Percentiles rank a stretch among this genome's conserved stretches.
Evolutionary conservation across 2,888 invertebrate genomes (phyloP).

Genomic region (Mechanitis mazaeus): DNA sequence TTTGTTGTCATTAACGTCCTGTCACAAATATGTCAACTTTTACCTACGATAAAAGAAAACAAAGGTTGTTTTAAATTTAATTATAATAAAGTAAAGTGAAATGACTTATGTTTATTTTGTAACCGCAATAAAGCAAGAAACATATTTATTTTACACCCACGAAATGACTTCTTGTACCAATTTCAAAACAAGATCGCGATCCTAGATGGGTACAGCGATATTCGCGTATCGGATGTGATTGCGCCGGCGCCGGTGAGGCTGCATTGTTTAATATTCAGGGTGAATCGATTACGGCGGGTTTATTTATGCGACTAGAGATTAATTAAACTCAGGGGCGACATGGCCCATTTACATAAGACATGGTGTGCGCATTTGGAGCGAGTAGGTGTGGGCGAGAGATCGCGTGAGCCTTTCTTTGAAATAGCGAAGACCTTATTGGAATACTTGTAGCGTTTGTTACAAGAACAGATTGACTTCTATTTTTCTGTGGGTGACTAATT

Average conservation of each 20-base stretch:
- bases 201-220: slow-evolving; percentile 18
- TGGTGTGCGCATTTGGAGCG: slow-evolving; percentile 69
- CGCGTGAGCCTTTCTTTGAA: slow-evolving; percentile 23
- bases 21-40: no score
- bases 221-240: slow-evolving; percentile 32
- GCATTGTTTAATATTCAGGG: slow-evolving; percentile 56
- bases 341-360: slow-evolving; percentile 74
- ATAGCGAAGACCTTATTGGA: slow-evolving; percentile 25
- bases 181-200: slow-evolving; percentile 28
- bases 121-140: neutral
- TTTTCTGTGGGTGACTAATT: neutral
- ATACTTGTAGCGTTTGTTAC: slow-evolving; percentile 11
- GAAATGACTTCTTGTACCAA: slow-evolving; percentile 21
- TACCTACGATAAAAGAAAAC: slow-evolving; percentile 2
- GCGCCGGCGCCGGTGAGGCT: slow-evolving; percentile 29
- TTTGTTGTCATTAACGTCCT: neutral
- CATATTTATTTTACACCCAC: slow-evolving; percentile 1
- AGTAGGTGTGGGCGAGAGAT: slow-evolving; percentile 52
- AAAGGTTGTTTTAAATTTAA: neutral
- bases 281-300: slow-evolving; percentile 57
- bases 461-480: neutral
- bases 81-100: slow-evolving; percentile 3
- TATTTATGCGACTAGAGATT: slow-evolving; percentile 73
- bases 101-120: neutral
- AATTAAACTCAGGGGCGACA: slow-evolving; percentile 71